These are phyloP conservation scores for Lucilia cuprina DNA, from an alignment of 1,140 invertebrate species.

Conservation along the genomic window DNA sequence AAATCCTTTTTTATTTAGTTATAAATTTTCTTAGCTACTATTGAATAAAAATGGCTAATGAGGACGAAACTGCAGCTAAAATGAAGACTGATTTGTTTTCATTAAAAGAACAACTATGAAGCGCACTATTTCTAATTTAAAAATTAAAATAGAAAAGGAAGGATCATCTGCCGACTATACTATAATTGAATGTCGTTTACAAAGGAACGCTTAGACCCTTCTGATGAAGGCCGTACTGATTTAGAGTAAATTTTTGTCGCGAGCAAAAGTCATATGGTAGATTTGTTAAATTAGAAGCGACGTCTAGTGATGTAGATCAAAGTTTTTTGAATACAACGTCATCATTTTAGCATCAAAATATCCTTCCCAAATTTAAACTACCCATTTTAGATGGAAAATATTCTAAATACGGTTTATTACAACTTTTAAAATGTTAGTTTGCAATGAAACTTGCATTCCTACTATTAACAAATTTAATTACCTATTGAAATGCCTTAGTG, in stretches of 20 bases:
- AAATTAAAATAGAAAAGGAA: not conserved
- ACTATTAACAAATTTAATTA: too few species aligned
- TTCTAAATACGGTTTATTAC: constrained; percentile 21
- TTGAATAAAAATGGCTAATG: not conserved
- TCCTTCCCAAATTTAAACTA: not conserved
- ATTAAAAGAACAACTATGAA: not conserved
- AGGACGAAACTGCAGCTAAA: not conserved
- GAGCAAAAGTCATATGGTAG: not conserved
- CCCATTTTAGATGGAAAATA: constrained; percentile 33
- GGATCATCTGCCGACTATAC: not conserved
- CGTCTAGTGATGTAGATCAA: not conserved
- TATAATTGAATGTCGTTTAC: not conserved
- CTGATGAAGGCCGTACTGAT: not conserved
- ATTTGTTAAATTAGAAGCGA: constrained; percentile 2
- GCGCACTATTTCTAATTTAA: not conserved
- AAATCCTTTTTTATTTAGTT: too few species aligned
- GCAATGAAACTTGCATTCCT: not conserved
- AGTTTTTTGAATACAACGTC: not conserved
- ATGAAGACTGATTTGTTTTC: not conserved
- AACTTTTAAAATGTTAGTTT: constrained; percentile 24
- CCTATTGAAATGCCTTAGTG: constrained; percentile 19
- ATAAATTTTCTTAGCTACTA: not conserved
- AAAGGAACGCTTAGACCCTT: not conserved
- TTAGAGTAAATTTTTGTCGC: not conserved
- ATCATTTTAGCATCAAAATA: too few species aligned